A percentile compares a stretch with the other conserved stretches of the same genome.
Conservation (phyloP, 2,797 vertebrate species). For the Limosa lapponica region DNA sequence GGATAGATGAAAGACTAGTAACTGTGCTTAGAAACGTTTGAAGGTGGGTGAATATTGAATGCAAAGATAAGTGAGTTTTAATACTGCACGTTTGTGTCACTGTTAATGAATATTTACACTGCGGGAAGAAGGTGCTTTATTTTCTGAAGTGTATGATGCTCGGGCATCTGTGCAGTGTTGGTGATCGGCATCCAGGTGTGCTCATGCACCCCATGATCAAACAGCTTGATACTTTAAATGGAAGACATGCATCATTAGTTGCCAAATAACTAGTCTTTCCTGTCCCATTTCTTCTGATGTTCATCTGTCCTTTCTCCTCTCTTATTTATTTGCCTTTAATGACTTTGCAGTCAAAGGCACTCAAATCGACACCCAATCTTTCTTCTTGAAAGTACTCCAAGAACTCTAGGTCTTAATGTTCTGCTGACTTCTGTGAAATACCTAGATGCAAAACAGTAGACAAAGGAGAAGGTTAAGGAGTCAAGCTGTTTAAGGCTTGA, state of each 20-base stretch:
- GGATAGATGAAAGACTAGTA: neutral
- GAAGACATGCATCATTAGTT: neutral
- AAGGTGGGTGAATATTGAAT: neutral
- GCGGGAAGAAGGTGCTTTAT: neutral
- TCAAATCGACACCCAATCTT: neutral
- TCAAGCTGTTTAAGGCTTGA: neutral
- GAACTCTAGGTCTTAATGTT: neutral
- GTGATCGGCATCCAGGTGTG: neutral
- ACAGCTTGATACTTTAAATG: neutral
- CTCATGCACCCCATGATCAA: neutral
- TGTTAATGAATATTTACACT: neutral
- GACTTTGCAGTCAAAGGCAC: neutral
- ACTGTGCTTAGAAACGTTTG: neutral
- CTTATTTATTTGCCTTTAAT: neutral
- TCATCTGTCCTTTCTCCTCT: neutral
- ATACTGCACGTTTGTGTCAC: neutral
- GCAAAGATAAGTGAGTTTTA: neutral
- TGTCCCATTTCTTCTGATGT: neutral
- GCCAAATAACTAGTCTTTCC: neutral
- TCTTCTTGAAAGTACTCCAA: neutral
- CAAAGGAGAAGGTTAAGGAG: neutral
- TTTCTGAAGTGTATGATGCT: neutral
- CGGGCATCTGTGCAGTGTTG: neutral
- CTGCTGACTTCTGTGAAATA: conserved; percentile 2
- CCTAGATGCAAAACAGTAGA: neutral